Conservation (phyloP, 2,888 invertebrate species). For the Nyleta sp. region DNA sequence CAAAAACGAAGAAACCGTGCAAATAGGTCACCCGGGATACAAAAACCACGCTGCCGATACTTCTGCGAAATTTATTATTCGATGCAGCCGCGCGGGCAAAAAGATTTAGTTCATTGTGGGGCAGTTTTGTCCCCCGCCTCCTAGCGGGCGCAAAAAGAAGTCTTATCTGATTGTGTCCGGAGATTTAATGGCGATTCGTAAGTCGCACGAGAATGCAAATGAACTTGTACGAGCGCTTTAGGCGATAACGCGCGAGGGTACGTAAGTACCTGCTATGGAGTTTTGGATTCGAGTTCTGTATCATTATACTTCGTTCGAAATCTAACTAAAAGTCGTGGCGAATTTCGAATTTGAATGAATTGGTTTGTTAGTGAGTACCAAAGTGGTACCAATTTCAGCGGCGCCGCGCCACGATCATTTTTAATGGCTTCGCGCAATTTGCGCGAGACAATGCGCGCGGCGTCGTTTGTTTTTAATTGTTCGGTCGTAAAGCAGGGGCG, state of each 20-base stretch:
- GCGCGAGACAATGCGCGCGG: conserved; percentile 7
- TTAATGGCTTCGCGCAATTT: conserved; percentile 27
- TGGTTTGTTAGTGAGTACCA: too few relatives aligned
- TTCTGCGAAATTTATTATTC: conserved; percentile 38
- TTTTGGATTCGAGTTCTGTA: too few relatives aligned
- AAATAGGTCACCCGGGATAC: conserved; percentile 30
- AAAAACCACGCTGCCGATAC: conserved; percentile 38
- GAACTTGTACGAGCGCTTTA: conserved; percentile 36
- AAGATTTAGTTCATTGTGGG: conserved; percentile 18
- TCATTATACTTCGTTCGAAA: too few relatives aligned
- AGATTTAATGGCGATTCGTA: conserved; percentile 32
- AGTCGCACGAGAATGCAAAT: conserved; percentile 38
- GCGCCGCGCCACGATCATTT: background rate
- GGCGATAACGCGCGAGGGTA: background rate
- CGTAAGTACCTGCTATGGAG: too few relatives aligned
- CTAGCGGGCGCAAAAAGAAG: conserved; percentile 27
- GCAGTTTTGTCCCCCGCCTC: conserved; percentile 12
- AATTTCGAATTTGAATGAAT: too few relatives aligned
- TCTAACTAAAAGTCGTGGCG: too few relatives aligned
- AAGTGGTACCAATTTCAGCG: background rate
- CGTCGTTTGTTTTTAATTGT: conserved; percentile 68
- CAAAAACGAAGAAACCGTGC: conserved; percentile 28
- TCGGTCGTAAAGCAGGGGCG: conserved; percentile 62
- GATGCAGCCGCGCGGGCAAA: conserved; percentile 12
- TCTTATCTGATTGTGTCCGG: conserved; percentile 40